A percentile compares a stretch with the other conserved stretches of the same genome.
phyloP scores from a whole-genome alignment of 2,797 vertebrate genomes.

The Okamejei kenojei region DNA sequence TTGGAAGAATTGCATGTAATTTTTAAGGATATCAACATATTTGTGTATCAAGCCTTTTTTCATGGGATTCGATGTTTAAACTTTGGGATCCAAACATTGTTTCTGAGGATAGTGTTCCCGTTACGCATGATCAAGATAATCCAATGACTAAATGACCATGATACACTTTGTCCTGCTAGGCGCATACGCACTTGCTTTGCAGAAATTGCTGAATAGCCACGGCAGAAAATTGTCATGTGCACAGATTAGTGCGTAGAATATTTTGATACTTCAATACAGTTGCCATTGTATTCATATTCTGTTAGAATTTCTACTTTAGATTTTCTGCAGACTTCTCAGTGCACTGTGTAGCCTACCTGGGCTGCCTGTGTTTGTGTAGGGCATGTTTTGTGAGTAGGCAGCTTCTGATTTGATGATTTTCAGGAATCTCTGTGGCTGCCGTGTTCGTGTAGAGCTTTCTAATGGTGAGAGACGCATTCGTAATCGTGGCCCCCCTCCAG shows the following conservation, averaged over 20 bases:
- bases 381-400: background rate
- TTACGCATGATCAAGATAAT: background rate
- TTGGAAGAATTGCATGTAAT: background rate
- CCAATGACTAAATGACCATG: background rate
- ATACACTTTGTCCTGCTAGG: background rate
- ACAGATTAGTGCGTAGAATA: no score
- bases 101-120: background rate
- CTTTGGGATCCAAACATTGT: background rate
- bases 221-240: no score
- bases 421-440: constrained; percentile 86
- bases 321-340: background rate
- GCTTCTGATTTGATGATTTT: background rate
- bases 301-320: background rate
- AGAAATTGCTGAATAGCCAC: no score
- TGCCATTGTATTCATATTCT: background rate
- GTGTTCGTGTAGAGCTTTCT: constrained; percentile 88
- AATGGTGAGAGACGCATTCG: constrained; percentile 91
- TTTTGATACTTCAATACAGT: background rate
- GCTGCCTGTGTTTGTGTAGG: background rate
- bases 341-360: background rate
- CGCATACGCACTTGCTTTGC: background rate
- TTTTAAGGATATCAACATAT: background rate
- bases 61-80: no score
- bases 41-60: background rate
- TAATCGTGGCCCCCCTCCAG: constrained; percentile 86